Conservation (phyloP, 2,113 vertebrate species). For the Plectropomus leopardus region DNA sequence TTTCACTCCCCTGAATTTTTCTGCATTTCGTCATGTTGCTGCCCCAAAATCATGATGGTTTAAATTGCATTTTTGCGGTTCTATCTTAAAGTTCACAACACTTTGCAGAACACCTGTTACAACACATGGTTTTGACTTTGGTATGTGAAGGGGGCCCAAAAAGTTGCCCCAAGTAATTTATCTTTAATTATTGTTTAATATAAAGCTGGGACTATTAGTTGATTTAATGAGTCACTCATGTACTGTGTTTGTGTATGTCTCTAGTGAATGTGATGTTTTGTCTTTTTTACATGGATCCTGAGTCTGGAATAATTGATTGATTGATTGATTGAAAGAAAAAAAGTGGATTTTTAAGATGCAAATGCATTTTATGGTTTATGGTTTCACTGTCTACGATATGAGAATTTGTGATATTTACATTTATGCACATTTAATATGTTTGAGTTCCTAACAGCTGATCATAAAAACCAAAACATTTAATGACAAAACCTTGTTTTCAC, state of each 20-base stretch:
- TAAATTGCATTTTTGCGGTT: not conserved
- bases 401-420: no score
- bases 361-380: not conserved
- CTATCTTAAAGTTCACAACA: not conserved
- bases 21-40: not conserved
- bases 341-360: not conserved
- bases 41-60: not conserved
- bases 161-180: not conserved
- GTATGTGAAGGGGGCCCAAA: not conserved
- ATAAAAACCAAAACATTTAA: no score
- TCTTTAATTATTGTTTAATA: not conserved
- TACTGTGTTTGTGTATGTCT: no score
- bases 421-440: no score
- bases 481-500: no score
- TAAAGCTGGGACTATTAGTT: not conserved
- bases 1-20: not conserved
- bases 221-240: no score
- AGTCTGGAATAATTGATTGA: no score
- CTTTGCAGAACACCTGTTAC: not conserved
- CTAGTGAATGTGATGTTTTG: no score
- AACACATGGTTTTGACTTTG: not conserved
- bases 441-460: no score
- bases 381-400: no score
- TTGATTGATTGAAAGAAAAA: no score
- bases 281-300: no score